Evolutionary conservation across 2,888 invertebrate genomes (phyloP), one percentile per base, ranked within the genome.

Genomic region (Euclidia mi): DNA sequence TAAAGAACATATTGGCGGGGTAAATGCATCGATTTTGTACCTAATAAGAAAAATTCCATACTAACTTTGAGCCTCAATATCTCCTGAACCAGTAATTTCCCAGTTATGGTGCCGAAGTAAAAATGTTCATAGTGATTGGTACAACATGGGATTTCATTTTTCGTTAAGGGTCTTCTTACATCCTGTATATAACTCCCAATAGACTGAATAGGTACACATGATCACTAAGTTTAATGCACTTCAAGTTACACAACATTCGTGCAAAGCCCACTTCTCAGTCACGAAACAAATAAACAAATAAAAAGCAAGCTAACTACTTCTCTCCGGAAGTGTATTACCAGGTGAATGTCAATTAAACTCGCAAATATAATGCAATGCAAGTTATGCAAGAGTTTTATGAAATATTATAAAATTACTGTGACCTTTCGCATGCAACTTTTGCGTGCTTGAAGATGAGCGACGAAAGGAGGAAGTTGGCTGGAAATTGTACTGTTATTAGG

Each of bases 221-320:
- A 25, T 25, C n/a, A n/a, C n/a, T 59, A 63, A 52, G 55, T 56
- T 71, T 58, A 48, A 66, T 58, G 56, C 51, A 59, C 56, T 42
- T 20, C 15, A 11, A 41, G 10, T 73, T 71, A 43, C 12, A 56
- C 42, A 48, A 68, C 28, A 48, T 40, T 67, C 65, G 61, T 71
- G 71, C 34, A 34, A 48, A 57, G 62, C 61, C 59, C 38, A 56
- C 55, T 47, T 67, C 44, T 44, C 50, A 61, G 65, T 71, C 71
- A 75, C 68, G 61, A 67, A 69, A 51, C 48, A 67, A 47, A 63
- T 49, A 59, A 34, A 51, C 67, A 48, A 11, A n/a, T 11, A 43
- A 46, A 53, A 25, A 32, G 44, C 1, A n/a, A 29, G 32, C 40
- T 15, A 17, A 14, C 20, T 14, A 37, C 18, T 14, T n/a, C 31